Evolutionary conservation across 1,140 invertebrate genomes (phyloP), one percentile per base, ranked within the genome.

Genomic region (Anadara kagoshimensis): DNA sequence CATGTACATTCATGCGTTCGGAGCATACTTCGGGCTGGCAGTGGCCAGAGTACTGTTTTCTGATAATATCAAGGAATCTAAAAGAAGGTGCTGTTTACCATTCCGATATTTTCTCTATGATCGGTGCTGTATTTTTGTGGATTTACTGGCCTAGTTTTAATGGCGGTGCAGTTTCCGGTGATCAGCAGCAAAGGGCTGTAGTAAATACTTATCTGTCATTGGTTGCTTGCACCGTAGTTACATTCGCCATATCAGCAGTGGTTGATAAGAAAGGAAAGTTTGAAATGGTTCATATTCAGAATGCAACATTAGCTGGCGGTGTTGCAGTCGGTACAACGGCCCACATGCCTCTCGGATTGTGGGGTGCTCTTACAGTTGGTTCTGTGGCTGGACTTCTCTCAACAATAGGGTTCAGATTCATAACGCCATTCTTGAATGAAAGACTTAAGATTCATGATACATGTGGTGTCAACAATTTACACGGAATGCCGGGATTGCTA

Each of bases 111-210:
- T 97, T 97, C 80, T 94, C 96, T 11, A 97, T 98, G 96, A 94
- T 98, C 76, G 96, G 96, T 95, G 96, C 96, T 0, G 89, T 97
- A 18, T 98, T 98, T 87, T 91, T 99, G 16, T 98, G 96, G 96
- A 90, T 98, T 62, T 98, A 95, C 87, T 98, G 97, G 96, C 97
- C 97, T 1, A 97, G 95, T 73, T 98, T 98, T 89, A 99, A 98
- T 89, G 94, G 94, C 1, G 95, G 93, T 0, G 91, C 95, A 10
- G 91, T 92, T 0, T 84, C 88, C 5, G 93, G 94, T 59, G 93
- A 94, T 79, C 88, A 88, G 47, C 94, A 95, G 81, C 93, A 96
- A 75, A 90, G 96, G 49, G 96, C 96, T 11, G 92, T 98, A 66
- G 93, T 98, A 84, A 98, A 99, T 91, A 98, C 97, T 7, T 96